Conservation (phyloP, 1,140 invertebrate genomes). For the Lasaia peninsularis region DNA sequence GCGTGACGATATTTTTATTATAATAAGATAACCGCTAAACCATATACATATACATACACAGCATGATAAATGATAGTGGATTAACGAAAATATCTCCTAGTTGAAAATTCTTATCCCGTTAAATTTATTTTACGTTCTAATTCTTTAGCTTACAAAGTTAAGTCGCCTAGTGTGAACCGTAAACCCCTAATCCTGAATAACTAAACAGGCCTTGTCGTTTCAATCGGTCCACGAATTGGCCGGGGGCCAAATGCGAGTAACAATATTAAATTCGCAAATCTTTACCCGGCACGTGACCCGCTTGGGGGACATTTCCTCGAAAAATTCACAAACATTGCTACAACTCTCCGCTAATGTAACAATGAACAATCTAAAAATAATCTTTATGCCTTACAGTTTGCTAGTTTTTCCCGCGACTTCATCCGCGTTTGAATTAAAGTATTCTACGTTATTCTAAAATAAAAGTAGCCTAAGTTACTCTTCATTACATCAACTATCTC, state of each 20-base stretch:
- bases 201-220: constrained; percentile 17
- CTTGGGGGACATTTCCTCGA: constrained; percentile 13
- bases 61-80: background rate
- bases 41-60: too few relatives aligned
- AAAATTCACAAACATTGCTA: background rate
- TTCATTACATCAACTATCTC: too few relatives aligned
- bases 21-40: too few relatives aligned
- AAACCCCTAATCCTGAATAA: constrained; percentile 16
- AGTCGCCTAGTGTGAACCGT: constrained; percentile 1
- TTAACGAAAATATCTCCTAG: background rate
- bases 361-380: background rate
- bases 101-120: background rate
- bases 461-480: too few relatives aligned
- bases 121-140: background rate
- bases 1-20: too few relatives aligned
- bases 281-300: constrained; percentile 5
- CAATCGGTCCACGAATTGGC: constrained; percentile 18
- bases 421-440: too few relatives aligned
- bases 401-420: too few relatives aligned
- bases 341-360: background rate
- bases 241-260: constrained; percentile 16
- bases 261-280: constrained; percentile 29
- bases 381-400: too few relatives aligned
- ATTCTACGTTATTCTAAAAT: too few relatives aligned
- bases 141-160: constrained; percentile 8